Percentiles rank a stretch among this genome's conserved stretches.
These are phyloP conservation scores for Entomobrya proxima DNA, from an alignment of 2,888 invertebrate genomes.

Conservation along the genomic window DNA sequence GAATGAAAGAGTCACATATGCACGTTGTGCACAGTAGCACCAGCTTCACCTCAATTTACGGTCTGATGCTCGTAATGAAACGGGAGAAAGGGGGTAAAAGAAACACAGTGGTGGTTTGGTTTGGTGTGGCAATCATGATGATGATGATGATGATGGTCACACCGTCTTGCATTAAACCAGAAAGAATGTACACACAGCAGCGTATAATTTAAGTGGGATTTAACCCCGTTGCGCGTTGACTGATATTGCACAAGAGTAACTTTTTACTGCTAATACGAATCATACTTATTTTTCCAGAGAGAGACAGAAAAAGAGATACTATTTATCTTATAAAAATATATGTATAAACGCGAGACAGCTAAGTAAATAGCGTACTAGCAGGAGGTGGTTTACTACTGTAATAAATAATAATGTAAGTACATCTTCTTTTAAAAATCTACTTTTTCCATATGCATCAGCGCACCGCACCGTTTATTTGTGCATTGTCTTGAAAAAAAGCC, in stretches of 20 bases:
- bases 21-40: not conserved
- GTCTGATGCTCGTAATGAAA: conserved; percentile 47
- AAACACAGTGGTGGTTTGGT: not conserved
- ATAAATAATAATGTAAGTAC: no score
- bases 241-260: conserved; percentile 24
- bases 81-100: not conserved
- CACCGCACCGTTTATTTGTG: no score
- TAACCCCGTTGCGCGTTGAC: conserved; percentile 34
- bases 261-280: conserved; percentile 41
- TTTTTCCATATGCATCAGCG: no score
- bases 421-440: no score
- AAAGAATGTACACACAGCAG: no score
- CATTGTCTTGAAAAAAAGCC: no score
- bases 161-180: no score
- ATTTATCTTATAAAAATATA: not conserved
- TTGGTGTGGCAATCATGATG: no score
- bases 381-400: no score
- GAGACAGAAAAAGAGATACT: not conserved
- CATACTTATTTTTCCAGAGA: not conserved
- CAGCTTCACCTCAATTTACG: conserved; percentile 39
- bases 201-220: conserved; percentile 13
- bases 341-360: no score
- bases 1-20: not conserved
- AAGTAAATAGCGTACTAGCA: no score
- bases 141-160: conserved; percentile 10